phyloP scores from a whole-genome alignment of 2,113 vertebrate species.

The Trochalopteron elliotii region DNA sequence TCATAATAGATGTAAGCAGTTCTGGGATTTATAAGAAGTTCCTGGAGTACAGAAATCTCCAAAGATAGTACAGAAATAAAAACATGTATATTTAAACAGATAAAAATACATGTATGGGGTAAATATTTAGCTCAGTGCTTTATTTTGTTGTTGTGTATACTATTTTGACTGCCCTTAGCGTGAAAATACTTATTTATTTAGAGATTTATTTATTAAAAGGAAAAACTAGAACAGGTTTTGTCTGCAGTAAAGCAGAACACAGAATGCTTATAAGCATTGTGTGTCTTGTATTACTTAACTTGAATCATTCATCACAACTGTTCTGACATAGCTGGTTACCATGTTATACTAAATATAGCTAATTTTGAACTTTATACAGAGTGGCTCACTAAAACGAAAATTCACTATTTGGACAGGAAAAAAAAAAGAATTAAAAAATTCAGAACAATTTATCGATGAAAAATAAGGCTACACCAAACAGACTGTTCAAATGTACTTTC shows the following conservation, averaged over 20 bases:
- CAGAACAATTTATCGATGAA: background rate
- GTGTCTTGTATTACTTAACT: background rate
- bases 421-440: background rate
- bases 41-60: background rate
- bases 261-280: background rate
- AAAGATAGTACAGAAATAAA: background rate
- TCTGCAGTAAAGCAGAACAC: background rate
- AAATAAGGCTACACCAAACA: background rate
- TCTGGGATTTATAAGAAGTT: background rate
- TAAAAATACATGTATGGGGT: background rate
- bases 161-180: background rate
- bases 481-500: background rate
- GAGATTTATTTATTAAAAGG: background rate
- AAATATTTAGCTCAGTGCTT: background rate
- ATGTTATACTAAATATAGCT: background rate
- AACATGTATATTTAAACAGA: background rate
- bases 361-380: background rate
- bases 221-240: background rate
- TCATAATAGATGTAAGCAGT: conserved; percentile 14
- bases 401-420: background rate
- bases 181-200: background rate
- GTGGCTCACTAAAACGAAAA: background rate
- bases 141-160: background rate
- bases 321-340: background rate
- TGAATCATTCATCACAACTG: background rate